A percentile compares a stretch with the other conserved stretches of the same genome.
phyloP scores from a whole-genome alignment of 2,888 invertebrate genomes.

The Sminthurides aquaticus region DNA sequence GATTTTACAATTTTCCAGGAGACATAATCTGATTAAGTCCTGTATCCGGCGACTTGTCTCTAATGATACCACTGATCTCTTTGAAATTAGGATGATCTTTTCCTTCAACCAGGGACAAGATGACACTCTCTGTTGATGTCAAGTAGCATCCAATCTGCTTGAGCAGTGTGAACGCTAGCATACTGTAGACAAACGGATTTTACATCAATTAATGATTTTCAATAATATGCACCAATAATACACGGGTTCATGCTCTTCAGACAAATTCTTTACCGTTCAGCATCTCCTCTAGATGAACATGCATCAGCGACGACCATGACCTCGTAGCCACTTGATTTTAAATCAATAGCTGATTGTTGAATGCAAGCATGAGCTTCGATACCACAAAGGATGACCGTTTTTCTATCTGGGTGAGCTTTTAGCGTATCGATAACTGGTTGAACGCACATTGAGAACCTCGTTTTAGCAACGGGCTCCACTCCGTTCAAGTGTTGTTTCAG shows the following conservation, averaged over 20 bases:
- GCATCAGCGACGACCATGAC: conserved; percentile 56
- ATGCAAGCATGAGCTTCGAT: conserved; percentile 57
- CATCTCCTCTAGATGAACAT: conserved; percentile 51
- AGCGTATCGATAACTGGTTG: conserved; percentile 49
- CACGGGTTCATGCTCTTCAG: not conserved
- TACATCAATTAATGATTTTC: not conserved
- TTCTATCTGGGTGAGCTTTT: conserved; percentile 43
- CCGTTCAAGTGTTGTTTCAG: conserved; percentile 43
- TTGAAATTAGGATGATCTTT: conserved; percentile 54
- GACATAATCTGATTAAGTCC: conserved; percentile 45
- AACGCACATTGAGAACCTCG: conserved; percentile 54
- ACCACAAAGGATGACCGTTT: conserved; percentile 49
- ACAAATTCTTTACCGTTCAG: conserved; percentile 47
- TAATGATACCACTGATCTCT: conserved; percentile 52
- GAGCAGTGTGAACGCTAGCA: conserved; percentile 51
- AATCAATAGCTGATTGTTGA: conserved; percentile 53
- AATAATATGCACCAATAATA: not conserved
- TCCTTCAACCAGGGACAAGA: conserved; percentile 52
- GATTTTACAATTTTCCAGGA: not conserved
- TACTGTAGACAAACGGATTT: conserved; percentile 44
- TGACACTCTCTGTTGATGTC: conserved; percentile 54
- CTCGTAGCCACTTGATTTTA: conserved; percentile 48
- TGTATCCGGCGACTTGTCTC: conserved; percentile 50
- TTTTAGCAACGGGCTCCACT: conserved; percentile 49
- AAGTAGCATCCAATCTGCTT: conserved; percentile 52